Conservation (phyloP, 2,888 invertebrate genomes). For the Thymelicus sylvestris region DNA sequence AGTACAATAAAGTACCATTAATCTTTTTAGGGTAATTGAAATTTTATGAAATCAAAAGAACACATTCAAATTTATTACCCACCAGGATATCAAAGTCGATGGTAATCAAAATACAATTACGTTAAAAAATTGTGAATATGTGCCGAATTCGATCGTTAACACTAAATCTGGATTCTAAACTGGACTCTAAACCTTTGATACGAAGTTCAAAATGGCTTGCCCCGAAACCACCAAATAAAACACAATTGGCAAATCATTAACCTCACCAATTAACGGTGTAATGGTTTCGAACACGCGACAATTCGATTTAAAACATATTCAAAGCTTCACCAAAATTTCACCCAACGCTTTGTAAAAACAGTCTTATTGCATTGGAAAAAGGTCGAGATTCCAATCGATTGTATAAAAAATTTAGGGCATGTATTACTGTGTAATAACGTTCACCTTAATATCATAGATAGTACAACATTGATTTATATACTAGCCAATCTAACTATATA, state of each 20-base stretch:
- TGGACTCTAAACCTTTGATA: background rate
- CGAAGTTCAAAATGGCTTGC: slow-evolving; percentile 12
- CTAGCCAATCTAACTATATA: background rate
- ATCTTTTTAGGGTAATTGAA: background rate
- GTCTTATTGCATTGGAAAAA: background rate
- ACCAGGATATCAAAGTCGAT: slow-evolving; percentile 25
- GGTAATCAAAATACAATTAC: slow-evolving; percentile 31
- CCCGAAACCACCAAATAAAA: slow-evolving; percentile 6
- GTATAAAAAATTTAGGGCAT: background rate
- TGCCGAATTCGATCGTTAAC: slow-evolving; percentile 11
- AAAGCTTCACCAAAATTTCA: slow-evolving; percentile 25
- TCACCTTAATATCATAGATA: slow-evolving; percentile 3
- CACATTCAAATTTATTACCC: slow-evolving; percentile 29
- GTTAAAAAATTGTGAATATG: slow-evolving; percentile 24
- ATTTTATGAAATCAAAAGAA: background rate
- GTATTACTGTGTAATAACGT: slow-evolving; percentile 4
- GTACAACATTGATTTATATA: background rate
- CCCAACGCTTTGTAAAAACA: slow-evolving; percentile 33
- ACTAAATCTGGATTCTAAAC: slow-evolving; percentile 9
- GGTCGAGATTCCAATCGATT: slow-evolving; percentile 6
- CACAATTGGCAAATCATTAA: slow-evolving; percentile 42
- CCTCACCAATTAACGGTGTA: slow-evolving; percentile 48
- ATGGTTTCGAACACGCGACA: slow-evolving; percentile 48
- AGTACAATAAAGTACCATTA: no score
- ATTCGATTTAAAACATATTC: slow-evolving; percentile 47